Conservation (phyloP, 2,113 vertebrate genomes). For the Takifugu bimaculatus region DNA sequence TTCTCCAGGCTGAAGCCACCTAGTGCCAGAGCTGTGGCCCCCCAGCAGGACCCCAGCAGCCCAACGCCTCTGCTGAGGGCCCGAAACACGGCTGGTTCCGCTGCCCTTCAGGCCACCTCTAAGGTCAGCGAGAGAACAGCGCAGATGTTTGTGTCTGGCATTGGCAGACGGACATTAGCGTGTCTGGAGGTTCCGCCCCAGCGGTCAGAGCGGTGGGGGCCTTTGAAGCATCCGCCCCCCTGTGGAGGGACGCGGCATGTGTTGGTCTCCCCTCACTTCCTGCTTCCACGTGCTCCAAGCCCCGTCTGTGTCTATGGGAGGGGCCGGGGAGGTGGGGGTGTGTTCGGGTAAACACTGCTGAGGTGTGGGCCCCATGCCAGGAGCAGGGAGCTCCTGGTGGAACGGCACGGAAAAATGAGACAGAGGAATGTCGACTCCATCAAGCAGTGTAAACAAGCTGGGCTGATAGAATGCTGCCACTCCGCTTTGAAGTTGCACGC, state of each 20-base stretch:
- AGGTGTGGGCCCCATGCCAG: slow-evolving; percentile 63
- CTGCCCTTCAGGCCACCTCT: no score
- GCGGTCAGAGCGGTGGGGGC: background rate
- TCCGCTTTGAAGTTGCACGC: slow-evolving; percentile 70
- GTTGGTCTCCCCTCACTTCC: slow-evolving; percentile 11
- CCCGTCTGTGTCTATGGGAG: slow-evolving; percentile 19
- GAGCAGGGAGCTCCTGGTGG: slow-evolving; percentile 65
- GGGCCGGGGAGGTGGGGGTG: slow-evolving; percentile 2
- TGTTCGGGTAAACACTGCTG: slow-evolving; percentile 34
- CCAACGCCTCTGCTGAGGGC: slow-evolving; percentile 29
- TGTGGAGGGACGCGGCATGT: background rate
- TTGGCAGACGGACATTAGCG: background rate
- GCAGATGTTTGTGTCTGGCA: slow-evolving; percentile 33
- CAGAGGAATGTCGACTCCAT: slow-evolving; percentile 77
- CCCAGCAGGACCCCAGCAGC: no score
- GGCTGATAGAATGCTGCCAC: slow-evolving; percentile 65
- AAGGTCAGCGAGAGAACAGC: background rate
- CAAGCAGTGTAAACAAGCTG: slow-evolving; percentile 77
- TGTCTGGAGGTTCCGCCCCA: slow-evolving; percentile 24
- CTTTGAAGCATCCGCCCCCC: slow-evolving; percentile 19
- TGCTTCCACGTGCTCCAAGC: background rate
- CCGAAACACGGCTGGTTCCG: no score
- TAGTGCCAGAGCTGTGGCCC: no score
- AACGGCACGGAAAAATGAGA: slow-evolving; percentile 78
- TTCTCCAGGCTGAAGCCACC: no score